Base-by-base conservation (phyloP, 2,113 vertebrate species). In the Neodon shergylaensis region DNA sequence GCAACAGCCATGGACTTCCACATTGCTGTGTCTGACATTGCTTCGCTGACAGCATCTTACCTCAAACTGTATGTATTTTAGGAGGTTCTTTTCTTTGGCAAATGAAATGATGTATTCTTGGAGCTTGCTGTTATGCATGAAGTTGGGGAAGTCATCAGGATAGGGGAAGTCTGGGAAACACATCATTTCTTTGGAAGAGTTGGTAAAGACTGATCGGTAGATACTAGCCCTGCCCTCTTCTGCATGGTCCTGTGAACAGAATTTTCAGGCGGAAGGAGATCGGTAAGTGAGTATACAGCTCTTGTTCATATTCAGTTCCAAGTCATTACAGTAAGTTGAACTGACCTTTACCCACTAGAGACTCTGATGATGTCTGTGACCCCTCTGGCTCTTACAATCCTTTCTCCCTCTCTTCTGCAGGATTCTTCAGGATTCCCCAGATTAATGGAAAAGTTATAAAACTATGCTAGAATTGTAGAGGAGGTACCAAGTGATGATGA, bases 111-210 rank as follows among this genome's bases (percentile, higher is more conserved):
- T 98, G 88, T 99, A 99, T 36, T 99, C 97, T 92, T 99, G 95
- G 74, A 99, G 96, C 92, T 98, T 98, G 36, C 98, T 92, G 81
- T 99, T 98, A 92, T 98, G 98, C 98, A 99, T 98, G 91, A 98
- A 99, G 98, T 99, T 99, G 66, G 99, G 99, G 89, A 98, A 99
- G 78, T 99, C 93, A 0, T 98, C 98, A 0, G 99, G 99, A 97
- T 99, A 98, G 31, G 99, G 99, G 44, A 99, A 99, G 63, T 99
- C 99, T 3, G 99, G 98, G 94, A 98, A 99, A 93, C 99, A 99
- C 98, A 99, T 99, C 98, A 99, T 99, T 97, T 99, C 99, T 95
- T 99, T 99, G 96, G 99, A 99, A 70, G 99, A 99, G 97, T 99
- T 99, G 91, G 98, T 98, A 77, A 99, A 98, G 86, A 99, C 98